Percentiles rank a stretch among this genome's conserved stretches.
phyloP scores from a whole-genome alignment of 2,888 invertebrate species.

The Netelia virgata region DNA sequence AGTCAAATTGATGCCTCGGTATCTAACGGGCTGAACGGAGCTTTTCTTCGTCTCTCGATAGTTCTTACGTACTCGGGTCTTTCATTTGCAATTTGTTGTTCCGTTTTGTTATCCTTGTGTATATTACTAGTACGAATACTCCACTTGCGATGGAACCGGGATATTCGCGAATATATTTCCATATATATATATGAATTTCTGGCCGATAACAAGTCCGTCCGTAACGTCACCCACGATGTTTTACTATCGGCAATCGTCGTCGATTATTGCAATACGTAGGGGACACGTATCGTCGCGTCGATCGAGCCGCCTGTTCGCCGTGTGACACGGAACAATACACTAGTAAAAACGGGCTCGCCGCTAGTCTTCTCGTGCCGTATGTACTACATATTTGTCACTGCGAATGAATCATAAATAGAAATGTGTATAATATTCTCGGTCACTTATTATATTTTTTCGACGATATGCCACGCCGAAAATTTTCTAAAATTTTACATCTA shows the following conservation, averaged over 20 bases:
- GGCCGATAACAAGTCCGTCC: slow-evolving; percentile 2
- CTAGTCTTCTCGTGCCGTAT: slow-evolving; percentile 8
- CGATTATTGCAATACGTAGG: not conserved
- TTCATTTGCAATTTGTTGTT: not conserved
- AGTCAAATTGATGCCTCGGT: not conserved
- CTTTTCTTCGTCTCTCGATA: not conserved
- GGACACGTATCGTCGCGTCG: not conserved
- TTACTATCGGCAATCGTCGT: slow-evolving; percentile 5
- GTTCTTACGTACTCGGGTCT: not conserved
- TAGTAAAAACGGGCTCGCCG: not conserved
- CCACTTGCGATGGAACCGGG: not conserved
- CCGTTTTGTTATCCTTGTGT: not conserved
- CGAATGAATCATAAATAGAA: not conserved
- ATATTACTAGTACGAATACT: not conserved
- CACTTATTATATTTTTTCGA: slow-evolving; percentile 7
- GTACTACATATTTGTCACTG: slow-evolving; percentile 6
- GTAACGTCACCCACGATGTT: slow-evolving; percentile 19
- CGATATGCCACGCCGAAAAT: slow-evolving; percentile 8
- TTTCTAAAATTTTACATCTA: slow-evolving; percentile 2
- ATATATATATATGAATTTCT: slow-evolving; percentile 2
- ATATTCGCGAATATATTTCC: not conserved
- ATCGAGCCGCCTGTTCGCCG: not conserved
- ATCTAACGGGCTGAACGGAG: not conserved
- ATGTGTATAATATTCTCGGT: slow-evolving; percentile 21
- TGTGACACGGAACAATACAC: slow-evolving; percentile 5